Base-by-base conservation (phyloP, 2,888 invertebrate genomes). In the Drosophila diplacantha region DNA sequence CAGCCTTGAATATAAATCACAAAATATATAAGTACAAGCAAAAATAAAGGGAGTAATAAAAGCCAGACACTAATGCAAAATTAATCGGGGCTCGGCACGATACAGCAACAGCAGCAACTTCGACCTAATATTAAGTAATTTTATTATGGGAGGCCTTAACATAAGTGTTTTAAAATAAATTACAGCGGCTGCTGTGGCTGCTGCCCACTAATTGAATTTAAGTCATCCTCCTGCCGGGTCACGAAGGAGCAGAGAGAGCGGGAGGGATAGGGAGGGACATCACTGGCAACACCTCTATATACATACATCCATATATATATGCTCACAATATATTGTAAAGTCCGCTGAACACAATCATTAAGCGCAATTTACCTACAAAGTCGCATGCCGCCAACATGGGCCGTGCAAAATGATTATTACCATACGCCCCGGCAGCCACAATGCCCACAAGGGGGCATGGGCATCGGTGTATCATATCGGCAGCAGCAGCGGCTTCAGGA, bases 321-420 rank as follows among this genome's bases (percentile, higher is more conserved):
- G 22, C 35, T 5, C 6, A 24, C 29, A 69, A 71, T 81, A 71
- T 78, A 78, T 81, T 78, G 75, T 79, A 72, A 72, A 76, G 76
- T 57, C 70, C 67, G 75, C 73, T 80, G 84, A 80, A 80, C 83
- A 80, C 73, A 80, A 83, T 80, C 80, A 80, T 80, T 83, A 80
- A 84, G 84, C 75, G 84, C 77, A 83, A 82, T 79, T 79, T 79
- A 79, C 84, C 81, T 74, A 83, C 83, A 80, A 80, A 83, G 83
- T 82, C 74, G 65, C 65, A 66, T 80, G 84, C 78, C 78, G 78
- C 78, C 76, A 76, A 73, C 76, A 77, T 61, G 50, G 59, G 41
- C 72, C 73, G 78, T 71, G 75, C 61, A 79, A 83, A 83, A 80
- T 83, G 72, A 80, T 83, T 82, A 80, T 80, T 80, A 83, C 70